Evolutionary conservation across 1,140 invertebrate genomes (phyloP).

Genomic region (Nasonia longicornis): DNA sequence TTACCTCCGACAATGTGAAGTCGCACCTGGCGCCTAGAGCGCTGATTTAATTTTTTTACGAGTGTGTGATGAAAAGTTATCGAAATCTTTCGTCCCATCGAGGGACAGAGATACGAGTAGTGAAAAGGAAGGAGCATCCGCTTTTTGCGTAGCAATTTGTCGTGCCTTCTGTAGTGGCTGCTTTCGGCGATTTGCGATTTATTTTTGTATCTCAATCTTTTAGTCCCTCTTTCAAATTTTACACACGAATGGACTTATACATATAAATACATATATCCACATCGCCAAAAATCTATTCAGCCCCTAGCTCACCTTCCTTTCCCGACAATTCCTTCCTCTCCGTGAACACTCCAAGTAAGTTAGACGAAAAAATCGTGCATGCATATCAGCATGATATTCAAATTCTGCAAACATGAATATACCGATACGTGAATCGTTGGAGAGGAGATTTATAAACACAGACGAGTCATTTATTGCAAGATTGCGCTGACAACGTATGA

Average conservation of each 20-base stretch:
- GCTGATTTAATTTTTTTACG: conserved; percentile 38
- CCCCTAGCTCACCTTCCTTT: conserved; percentile 2
- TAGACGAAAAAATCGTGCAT: conserved; percentile 37
- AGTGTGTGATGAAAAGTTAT: not conserved
- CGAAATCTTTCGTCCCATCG: not conserved
- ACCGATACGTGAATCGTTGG: not conserved
- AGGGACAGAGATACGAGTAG: not conserved
- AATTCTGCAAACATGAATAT: conserved; percentile 1
- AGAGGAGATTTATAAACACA: not conserved
- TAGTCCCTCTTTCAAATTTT: not conserved
- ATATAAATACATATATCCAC: conserved; percentile 1
- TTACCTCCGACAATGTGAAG: conserved; percentile 31
- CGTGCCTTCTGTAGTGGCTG: conserved; percentile 66
- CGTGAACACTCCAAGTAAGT: conserved; percentile 38
- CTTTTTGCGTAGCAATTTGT: conserved; percentile 64
- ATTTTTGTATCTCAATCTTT: conserved; percentile 62
- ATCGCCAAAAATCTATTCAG: conserved; percentile 24
- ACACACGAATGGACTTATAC: not conserved
- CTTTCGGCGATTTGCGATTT: conserved; percentile 62
- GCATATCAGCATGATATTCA: conserved; percentile 32
- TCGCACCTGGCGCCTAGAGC: conserved; percentile 18
- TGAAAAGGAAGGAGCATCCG: conserved; percentile 43
- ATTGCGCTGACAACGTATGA: conserved; percentile 59
- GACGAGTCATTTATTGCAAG: conserved; percentile 50
- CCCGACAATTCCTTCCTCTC: conserved; percentile 18